These are phyloP conservation scores for Callyntrura sp. DNA, from an alignment of 2,888 invertebrate species.

Conservation along the genomic window DNA sequence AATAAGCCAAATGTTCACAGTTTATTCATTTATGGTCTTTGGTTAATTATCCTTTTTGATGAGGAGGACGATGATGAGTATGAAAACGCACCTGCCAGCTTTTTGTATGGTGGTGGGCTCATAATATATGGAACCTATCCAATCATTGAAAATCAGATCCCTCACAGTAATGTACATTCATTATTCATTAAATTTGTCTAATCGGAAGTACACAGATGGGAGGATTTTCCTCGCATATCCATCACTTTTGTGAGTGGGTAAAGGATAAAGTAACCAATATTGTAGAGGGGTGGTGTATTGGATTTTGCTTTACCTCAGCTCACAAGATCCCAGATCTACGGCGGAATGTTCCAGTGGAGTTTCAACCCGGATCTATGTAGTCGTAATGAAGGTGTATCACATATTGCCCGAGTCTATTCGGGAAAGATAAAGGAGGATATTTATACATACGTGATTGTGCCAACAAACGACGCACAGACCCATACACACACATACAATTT, in stretches of 20 bases:
- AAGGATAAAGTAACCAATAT: not conserved
- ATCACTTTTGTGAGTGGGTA: not conserved
- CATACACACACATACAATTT: not conserved
- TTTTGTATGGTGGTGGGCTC: not conserved
- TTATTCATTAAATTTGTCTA: not conserved
- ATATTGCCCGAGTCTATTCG: too few species aligned
- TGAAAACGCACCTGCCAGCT: not conserved
- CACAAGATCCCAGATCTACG: not conserved
- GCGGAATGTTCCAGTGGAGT: too few species aligned
- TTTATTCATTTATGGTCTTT: conserved; percentile 24
- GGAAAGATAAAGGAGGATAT: too few species aligned
- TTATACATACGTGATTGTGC: too few species aligned
- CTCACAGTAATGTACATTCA: not conserved
- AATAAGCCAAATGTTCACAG: conserved; percentile 18
- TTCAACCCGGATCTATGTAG: too few species aligned
- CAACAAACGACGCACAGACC: too few species aligned
- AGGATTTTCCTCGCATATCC: not conserved
- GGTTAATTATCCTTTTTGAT: conserved; percentile 20
- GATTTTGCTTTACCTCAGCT: not conserved
- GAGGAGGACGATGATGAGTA: conserved; percentile 17
- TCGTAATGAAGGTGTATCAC: too few species aligned
- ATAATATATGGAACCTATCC: conserved; percentile 7
- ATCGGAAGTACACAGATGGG: not conserved
- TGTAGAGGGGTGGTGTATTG: not conserved
- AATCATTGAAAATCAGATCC: conserved; percentile 25